These are phyloP conservation scores for Urocyon cinereoargenteus DNA, from an alignment of 2,797 vertebrate species.

Conservation along the genomic window DNA sequence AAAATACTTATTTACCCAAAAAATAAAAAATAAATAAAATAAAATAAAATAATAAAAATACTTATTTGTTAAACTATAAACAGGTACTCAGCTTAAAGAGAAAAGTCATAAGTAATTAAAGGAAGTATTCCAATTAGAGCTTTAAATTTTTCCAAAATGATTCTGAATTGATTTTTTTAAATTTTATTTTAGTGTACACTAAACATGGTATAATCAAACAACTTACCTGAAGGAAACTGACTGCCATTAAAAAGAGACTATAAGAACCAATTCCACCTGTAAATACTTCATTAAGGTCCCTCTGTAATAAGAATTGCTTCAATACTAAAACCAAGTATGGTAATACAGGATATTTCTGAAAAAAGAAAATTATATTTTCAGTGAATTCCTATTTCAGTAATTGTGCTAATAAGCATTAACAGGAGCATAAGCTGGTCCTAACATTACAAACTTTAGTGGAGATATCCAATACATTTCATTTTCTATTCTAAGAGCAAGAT, in stretches of 20 bases:
- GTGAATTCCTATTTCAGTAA: not conserved
- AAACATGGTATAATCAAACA: not conserved
- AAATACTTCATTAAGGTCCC: constrained; percentile 99
- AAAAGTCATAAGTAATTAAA: not conserved
- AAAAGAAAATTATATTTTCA: constrained; percentile 76
- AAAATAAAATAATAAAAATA: too few species aligned
- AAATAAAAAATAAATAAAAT: too few species aligned
- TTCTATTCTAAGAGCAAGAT: not conserved
- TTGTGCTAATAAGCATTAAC: not conserved
- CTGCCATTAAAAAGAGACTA: constrained; percentile 99
- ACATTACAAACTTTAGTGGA: not conserved
- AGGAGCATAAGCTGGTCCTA: not conserved
- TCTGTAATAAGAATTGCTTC: constrained; percentile 98
- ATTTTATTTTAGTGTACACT: not conserved
- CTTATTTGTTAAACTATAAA: not conserved
- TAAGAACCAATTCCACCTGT: constrained; percentile 99
- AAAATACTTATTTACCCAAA: not conserved
- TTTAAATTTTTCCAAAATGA: not conserved
- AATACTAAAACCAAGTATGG: constrained; percentile 98
- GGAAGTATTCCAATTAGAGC: not conserved
- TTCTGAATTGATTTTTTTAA: not conserved
- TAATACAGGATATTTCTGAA: constrained; percentile 97
- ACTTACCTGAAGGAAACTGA: constrained; percentile 98
- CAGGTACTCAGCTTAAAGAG: not conserved
- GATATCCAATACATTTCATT: not conserved